A percentile compares a stretch with the other conserved stretches of the same genome.
Evolutionary conservation across 2,113 vertebrate species (phyloP).

Genomic region (Pseudolaguvia tuberculata): DNA sequence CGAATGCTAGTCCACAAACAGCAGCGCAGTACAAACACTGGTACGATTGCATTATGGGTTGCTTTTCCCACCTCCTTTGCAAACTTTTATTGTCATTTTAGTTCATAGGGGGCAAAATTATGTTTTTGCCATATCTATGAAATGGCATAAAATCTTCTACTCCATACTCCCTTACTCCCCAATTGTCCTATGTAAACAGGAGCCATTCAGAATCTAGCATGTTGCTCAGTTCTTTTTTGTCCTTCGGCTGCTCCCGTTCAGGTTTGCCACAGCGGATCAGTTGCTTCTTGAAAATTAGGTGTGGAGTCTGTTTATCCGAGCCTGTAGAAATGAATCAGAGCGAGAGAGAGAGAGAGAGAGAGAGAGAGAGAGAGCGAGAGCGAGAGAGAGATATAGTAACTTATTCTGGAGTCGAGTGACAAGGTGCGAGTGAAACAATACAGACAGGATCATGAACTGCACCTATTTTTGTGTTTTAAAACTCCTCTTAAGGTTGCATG

Average conservation of each 20-base stretch:
- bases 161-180: no score
- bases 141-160: no score
- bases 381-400: slow-evolving; percentile 3
- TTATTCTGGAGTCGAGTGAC: slow-evolving; percentile 32
- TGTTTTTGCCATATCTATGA: no score
- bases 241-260: no score
- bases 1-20: background rate
- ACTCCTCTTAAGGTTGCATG: slow-evolving; percentile 3
- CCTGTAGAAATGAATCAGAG: background rate
- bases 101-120: no score
- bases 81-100: no score
- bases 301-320: slow-evolving; percentile 24
- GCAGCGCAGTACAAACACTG: background rate
- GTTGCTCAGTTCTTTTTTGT: no score
- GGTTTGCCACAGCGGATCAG: background rate
- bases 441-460: slow-evolving; percentile 15
- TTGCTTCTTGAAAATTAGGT: background rate
- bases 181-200: background rate
- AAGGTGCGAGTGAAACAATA: slow-evolving; percentile 23
- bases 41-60: no score
- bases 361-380: slow-evolving; percentile 6
- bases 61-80: no score
- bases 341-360: background rate
- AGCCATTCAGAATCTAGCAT: background rate
- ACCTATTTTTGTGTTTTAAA: background rate